A percentile compares a stretch with the other conserved stretches of the same genome.
Conservation (phyloP, 1,140 invertebrate species). For the Bombus vancouverensis region DNA sequence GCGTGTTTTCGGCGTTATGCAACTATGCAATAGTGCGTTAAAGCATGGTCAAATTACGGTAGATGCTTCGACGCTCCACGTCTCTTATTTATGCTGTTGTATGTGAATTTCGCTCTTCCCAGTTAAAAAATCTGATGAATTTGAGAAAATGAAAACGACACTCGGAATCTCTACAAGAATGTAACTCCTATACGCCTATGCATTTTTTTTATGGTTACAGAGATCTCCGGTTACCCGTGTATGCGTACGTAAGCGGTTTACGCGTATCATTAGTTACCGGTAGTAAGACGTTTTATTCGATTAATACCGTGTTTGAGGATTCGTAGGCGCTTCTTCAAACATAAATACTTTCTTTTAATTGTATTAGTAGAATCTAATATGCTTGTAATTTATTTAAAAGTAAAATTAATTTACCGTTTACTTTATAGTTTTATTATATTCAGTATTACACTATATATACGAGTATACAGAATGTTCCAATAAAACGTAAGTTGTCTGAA, state of each 20-base stretch:
- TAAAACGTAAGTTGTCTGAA: no score
- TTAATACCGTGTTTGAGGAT: not conserved
- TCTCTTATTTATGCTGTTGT: not conserved
- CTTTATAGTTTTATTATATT: not conserved
- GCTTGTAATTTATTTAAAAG: not conserved
- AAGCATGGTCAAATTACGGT: not conserved
- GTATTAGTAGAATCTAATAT: not conserved
- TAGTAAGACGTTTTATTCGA: constrained; percentile 17
- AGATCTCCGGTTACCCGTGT: not conserved
- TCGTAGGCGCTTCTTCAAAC: no score
- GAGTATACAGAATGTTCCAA: not conserved
- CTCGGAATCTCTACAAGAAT: not conserved
- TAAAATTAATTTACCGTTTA: not conserved
- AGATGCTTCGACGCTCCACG: not conserved
- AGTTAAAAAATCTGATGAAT: not conserved
- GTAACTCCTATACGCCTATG: not conserved
- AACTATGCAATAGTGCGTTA: not conserved
- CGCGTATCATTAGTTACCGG: not conserved
- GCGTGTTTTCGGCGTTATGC: constrained; percentile 5
- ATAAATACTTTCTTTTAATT: not conserved
- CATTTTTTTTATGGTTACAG: constrained; percentile 13
- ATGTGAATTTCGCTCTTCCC: not conserved
- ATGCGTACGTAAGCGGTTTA: constrained; percentile 5
- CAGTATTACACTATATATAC: not conserved
- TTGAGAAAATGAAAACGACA: not conserved